Conservation (phyloP, 2,888 invertebrate genomes). For the Diarsia rubi region DNA sequence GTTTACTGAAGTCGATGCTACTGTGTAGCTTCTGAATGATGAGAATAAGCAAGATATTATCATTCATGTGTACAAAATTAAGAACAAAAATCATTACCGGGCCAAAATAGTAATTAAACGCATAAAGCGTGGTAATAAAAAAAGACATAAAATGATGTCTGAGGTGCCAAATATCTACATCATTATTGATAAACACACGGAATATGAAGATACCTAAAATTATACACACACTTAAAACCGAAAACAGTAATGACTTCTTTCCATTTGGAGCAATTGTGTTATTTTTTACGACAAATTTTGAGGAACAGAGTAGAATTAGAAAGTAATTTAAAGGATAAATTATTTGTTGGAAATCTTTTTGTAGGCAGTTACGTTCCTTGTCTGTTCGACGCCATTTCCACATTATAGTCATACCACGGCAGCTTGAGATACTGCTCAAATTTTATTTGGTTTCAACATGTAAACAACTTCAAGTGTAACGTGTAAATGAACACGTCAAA, state of each 20-base stretch:
- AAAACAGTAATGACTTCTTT: background rate
- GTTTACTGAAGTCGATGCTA: background rate
- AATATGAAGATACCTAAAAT: background rate
- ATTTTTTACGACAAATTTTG: background rate
- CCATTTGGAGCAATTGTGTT: slow-evolving; percentile 1
- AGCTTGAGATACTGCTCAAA: too few species aligned
- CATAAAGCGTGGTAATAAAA: background rate
- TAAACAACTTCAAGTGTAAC: too few species aligned
- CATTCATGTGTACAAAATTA: background rate
- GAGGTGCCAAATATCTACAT: too few species aligned
- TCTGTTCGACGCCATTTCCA: background rate
- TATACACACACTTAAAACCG: background rate
- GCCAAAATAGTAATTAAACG: background rate
- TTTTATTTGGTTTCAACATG: too few species aligned
- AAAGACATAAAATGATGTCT: background rate
- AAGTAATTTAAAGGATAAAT: background rate
- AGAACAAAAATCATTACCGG: too few species aligned
- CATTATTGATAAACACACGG: background rate
- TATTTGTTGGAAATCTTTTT: background rate
- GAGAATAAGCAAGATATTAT: background rate
- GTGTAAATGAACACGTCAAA: too few species aligned
- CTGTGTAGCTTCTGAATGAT: slow-evolving; percentile 1
- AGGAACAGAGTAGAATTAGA: background rate
- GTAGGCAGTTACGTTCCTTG: background rate
- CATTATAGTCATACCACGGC: too few species aligned